Percentiles rank a stretch among this genome's conserved stretches.
Conservation (phyloP, 2,888 invertebrate species). For the Scelioninae gen. 2 region DNA sequence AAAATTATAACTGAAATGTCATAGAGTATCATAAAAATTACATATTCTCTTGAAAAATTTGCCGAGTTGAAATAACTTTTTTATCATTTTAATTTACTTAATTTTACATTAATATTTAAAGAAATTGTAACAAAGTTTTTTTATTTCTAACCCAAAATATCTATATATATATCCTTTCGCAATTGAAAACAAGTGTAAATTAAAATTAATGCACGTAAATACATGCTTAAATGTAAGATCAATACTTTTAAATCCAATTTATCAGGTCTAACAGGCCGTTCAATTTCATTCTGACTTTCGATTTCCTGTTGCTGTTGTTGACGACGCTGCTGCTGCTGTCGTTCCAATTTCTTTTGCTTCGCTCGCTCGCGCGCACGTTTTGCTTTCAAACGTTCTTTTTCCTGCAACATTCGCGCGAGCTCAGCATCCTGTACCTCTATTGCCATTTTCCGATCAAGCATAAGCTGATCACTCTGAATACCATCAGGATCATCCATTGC, state of each 20-base stretch:
- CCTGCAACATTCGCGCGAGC: conserved; percentile 85
- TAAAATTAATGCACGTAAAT: too few relatives aligned
- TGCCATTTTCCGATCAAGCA: conserved; percentile 80
- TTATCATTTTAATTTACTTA: too few relatives aligned
- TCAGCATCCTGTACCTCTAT: conserved; percentile 89
- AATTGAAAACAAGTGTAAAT: too few relatives aligned
- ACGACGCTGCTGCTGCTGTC: conserved; percentile 78
- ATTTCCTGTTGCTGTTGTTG: conserved; percentile 78
- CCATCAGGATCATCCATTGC: conserved; percentile 78
- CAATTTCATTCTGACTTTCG: conserved; percentile 72
- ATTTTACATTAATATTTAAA: too few relatives aligned
- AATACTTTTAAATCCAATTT: conserved; percentile 68
- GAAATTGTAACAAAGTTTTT: conserved; percentile 7
- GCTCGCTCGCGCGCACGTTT: conserved; percentile 84
- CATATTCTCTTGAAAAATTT: too few relatives aligned
- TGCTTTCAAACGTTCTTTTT: conserved; percentile 83
- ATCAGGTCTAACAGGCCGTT: conserved; percentile 72
- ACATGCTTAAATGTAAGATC: too few relatives aligned
- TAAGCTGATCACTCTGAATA: conserved; percentile 67
- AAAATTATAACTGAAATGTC: too few relatives aligned
- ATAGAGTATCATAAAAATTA: too few relatives aligned
- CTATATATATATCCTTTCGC: too few relatives aligned
- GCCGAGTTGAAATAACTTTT: too few relatives aligned
- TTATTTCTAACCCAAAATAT: conserved; percentile 17
- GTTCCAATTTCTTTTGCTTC: conserved; percentile 72